These are phyloP conservation scores for Peucedramus taeniatus DNA, from an alignment of 2,113 vertebrate genomes.

Conservation along the genomic window DNA sequence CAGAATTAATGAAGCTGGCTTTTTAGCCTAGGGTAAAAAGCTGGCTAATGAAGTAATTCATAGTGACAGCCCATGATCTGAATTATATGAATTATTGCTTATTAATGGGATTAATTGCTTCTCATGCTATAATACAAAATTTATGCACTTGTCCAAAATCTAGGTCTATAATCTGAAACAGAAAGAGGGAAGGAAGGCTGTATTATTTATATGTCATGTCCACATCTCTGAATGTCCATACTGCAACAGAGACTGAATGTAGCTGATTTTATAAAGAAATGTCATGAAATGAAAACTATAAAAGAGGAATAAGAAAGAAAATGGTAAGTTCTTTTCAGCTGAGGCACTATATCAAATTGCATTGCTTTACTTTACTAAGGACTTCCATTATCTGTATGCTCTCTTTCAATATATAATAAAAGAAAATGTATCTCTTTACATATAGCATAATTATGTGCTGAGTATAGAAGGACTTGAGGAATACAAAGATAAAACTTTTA, in stretches of 20 bases:
- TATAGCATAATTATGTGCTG: not conserved
- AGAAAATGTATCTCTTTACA: not conserved
- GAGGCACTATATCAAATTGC: not conserved
- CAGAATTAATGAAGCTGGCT: constrained; percentile 75
- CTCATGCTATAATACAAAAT: constrained; percentile 56
- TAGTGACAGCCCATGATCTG: constrained; percentile 59
- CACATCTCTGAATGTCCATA: not conserved
- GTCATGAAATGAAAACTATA: not conserved
- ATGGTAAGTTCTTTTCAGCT: not conserved
- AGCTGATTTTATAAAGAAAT: not conserved
- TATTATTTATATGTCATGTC: not conserved
- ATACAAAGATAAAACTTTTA: not conserved
- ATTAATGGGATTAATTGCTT: constrained; percentile 77
- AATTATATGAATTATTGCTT: constrained; percentile 74
- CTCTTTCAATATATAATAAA: not conserved
- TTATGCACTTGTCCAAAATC: constrained; percentile 58
- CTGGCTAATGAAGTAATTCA: constrained; percentile 69
- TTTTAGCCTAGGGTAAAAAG: constrained; percentile 67
- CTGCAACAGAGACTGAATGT: not conserved
- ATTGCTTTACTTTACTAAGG: not conserved
- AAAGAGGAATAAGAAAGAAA: not conserved
- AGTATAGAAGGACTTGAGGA: not conserved
- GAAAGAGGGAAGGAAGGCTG: not conserved
- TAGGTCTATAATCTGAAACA: constrained; percentile 36
- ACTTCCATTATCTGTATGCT: not conserved